Base-by-base conservation (phyloP, 2,113 vertebrate genomes). In the Aramus guarauna region DNA sequence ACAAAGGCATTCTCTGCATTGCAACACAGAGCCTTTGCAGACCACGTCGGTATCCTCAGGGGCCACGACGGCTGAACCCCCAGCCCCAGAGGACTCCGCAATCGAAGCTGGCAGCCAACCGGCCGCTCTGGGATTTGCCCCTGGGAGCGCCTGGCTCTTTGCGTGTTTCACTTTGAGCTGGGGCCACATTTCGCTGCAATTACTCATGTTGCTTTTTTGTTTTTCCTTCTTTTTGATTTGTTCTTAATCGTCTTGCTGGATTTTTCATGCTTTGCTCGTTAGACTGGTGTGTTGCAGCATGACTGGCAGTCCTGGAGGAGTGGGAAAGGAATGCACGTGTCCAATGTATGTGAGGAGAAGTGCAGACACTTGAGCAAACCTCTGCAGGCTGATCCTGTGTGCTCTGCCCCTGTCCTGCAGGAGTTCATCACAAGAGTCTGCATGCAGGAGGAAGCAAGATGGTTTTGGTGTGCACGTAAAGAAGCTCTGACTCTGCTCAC, bases 1-100 rank as follows among this genome's bases (percentile, higher is more conserved):
- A 85, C 94, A 96, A 91, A 94, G 48, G 41, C 94, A 82, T 83
- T 80, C 47, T 88, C 75, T 73, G 85, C 90, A 71, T 95, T 97
- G 89, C 97, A 95, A 91, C 92, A 95, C 53, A 41, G 47, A 88
- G 83, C 73, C 88, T 81, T 76, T 45, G 53, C 48, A 82, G 91
- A 48, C 94, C 86, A 55, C 0, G 0, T 3, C 72, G 52, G 88
- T 50, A 48, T 91, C 88, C 83, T 91, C 62, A 16, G 69, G 92
- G 86, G 60, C 85, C 60, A 23, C 0, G 2, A 73, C 5, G 85
- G 78, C 82, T 24, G n/a, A 81, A 80, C 52, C 86, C 75, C 62
- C 68, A 84, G 48, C 76, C 69, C 60, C 74, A 64, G 72, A 89
- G 76, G 60, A 80, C 60, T 83, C 50, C 3, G 52, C 72, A 92